Conservation (phyloP, 2,113 vertebrate genomes). For the Melanotaenia duboulayi region DNA sequence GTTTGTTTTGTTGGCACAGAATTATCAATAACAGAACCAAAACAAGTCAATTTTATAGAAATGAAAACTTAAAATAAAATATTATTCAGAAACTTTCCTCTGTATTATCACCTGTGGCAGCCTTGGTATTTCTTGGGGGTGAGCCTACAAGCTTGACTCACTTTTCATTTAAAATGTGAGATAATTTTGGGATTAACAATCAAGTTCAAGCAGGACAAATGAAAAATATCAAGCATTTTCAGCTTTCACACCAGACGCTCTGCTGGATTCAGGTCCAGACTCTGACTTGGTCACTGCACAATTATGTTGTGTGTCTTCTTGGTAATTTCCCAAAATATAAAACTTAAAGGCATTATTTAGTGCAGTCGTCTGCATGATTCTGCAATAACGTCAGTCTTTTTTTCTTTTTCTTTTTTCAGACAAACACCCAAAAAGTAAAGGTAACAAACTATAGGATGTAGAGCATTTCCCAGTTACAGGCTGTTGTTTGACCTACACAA, state of each 20-base stretch:
- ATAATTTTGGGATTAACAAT: neutral
- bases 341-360: neutral
- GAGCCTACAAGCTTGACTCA: neutral
- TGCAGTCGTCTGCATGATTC: too few species aligned
- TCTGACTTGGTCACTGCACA: neutral
- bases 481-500: too few species aligned
- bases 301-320: neutral
- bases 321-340: too few species aligned
- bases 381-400: too few species aligned
- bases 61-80: conserved; percentile 6
- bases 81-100: neutral
- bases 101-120: neutral
- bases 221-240: neutral
- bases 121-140: neutral
- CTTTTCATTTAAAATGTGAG: neutral
- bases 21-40: too few species aligned
- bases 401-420: too few species aligned
- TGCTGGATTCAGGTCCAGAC: neutral
- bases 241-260: neutral
- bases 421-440: too few species aligned
- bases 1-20: too few species aligned
- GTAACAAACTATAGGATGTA: too few species aligned
- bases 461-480: too few species aligned
- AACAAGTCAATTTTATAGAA: too few species aligned
- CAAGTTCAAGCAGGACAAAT: neutral